These are phyloP conservation scores for Bradypus variegatus DNA, from an alignment of 2,797 vertebrate genomes.

Conservation along the genomic window DNA sequence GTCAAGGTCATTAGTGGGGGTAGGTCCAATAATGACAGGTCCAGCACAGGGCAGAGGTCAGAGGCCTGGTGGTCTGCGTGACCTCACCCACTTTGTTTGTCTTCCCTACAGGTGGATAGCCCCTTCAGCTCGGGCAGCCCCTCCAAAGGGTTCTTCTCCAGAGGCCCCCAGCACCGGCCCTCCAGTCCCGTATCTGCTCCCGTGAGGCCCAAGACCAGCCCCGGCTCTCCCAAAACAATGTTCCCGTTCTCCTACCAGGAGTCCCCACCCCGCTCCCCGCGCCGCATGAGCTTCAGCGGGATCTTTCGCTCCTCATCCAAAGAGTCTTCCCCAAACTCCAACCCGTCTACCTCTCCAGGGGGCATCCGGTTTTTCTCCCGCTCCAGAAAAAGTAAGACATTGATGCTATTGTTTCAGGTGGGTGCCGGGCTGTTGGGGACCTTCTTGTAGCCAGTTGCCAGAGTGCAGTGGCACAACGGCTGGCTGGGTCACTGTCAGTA, in stretches of 20 bases:
- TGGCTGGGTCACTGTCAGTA: background rate
- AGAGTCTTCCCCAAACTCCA: conserved; percentile 82
- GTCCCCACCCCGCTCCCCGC: conserved; percentile 91
- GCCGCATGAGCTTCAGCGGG: conserved; percentile 94
- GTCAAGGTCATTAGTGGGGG: fast-evolving
- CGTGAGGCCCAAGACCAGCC: conserved; percentile 78
- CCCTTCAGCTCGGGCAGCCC: conserved; percentile 79
- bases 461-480: fast-evolving
- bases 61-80: background rate
- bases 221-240: conserved; percentile 85
- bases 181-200: conserved; percentile 86
- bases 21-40: fast-evolving
- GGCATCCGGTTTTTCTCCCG: conserved; percentile 95
- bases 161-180: conserved; percentile 77
- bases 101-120: conserved; percentile 79
- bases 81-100: background rate
- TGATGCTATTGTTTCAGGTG: conserved; percentile 68
- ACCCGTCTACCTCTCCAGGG: conserved; percentile 81
- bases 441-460: fast-evolving
- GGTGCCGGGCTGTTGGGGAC: conserved; percentile 33
- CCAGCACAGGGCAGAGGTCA: background rate
- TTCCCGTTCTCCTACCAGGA: conserved; percentile 90
- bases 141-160: conserved; percentile 82
- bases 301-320: conserved; percentile 93
- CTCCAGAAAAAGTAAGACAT: conserved; percentile 90